A percentile compares a stretch with the other conserved stretches of the same genome.
These are phyloP conservation scores for Psittacula derbiana DNA, from an alignment of 2,797 vertebrate genomes.

Conservation along the genomic window DNA sequence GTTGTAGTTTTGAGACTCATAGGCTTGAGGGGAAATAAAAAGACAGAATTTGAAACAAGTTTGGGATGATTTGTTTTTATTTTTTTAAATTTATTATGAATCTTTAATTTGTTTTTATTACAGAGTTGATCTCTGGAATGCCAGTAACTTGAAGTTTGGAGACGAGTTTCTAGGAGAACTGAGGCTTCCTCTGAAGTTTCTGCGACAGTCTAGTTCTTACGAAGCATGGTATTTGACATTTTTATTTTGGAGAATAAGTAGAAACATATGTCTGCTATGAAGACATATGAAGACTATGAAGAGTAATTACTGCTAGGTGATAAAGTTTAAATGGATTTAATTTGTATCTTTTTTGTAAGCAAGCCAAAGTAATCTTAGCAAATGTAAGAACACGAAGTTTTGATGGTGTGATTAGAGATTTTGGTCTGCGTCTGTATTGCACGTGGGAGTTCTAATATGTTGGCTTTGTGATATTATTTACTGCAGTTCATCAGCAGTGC, in stretches of 20 bases:
- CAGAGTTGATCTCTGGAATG: conserved; percentile 97
- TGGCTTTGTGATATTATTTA: conserved; percentile 15
- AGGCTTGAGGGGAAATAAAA: accelerated
- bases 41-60: background rate
- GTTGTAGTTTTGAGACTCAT: background rate
- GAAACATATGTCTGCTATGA: conserved; percentile 31
- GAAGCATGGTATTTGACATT: conserved; percentile 88
- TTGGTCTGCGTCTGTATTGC: background rate
- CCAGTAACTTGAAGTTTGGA: conserved; percentile 97
- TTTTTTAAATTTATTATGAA: background rate
- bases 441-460: conserved; percentile 1
- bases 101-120: conserved; percentile 27
- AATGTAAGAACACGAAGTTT: conserved; percentile 39
- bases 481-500: background rate
- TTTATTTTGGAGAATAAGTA: conserved; percentile 36
- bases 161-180: conserved; percentile 97
- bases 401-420: conserved; percentile 15
- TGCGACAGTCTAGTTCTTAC: conserved; percentile 88
- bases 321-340: conserved; percentile 50
- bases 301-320: conserved; percentile 39
- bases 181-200: conserved; percentile 87
- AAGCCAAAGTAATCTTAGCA: conserved; percentile 49
- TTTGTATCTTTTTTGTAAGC: conserved; percentile 30
- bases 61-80: background rate
- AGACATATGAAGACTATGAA: too few species aligned